A percentile compares a stretch with the other conserved stretches of the same genome.
phyloP scores from a whole-genome alignment of 2,797 vertebrate genomes.

The Sebastes paucispinis region DNA sequence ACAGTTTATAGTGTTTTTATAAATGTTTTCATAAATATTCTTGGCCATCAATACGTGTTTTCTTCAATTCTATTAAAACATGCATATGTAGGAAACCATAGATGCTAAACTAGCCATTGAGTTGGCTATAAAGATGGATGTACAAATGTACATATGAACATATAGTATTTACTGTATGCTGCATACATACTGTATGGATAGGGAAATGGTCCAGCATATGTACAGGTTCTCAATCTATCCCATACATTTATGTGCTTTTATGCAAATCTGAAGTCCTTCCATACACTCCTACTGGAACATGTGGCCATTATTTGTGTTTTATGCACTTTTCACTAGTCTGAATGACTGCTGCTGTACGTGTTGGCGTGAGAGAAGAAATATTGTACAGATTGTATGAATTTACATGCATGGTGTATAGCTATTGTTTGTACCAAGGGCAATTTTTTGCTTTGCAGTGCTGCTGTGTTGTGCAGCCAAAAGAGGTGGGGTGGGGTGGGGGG shows the following conservation, averaged over 20 bases:
- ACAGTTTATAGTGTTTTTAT: not conserved
- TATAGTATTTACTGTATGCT: too few species aligned
- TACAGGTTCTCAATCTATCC: not conserved
- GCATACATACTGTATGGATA: too few species aligned
- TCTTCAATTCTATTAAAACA: not conserved
- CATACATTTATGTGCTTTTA: not conserved
- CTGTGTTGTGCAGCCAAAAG: constrained; percentile 36
- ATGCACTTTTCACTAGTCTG: not conserved
- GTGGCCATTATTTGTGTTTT: not conserved
- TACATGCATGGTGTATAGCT: constrained; percentile 7
- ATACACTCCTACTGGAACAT: not conserved
- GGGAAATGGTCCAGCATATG: not conserved
- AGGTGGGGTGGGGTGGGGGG: not conserved
- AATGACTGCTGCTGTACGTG: not conserved
- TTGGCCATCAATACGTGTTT: not conserved
- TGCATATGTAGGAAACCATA: not conserved
- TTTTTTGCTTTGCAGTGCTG: constrained; percentile 45
- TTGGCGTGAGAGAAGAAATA: not conserved
- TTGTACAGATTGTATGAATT: not conserved
- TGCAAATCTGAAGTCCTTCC: not conserved
- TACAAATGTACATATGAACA: too few species aligned
- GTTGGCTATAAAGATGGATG: not conserved
- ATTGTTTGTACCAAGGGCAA: constrained; percentile 22
- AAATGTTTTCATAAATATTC: too few species aligned
- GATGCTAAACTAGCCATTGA: not conserved